Base-by-base conservation (phyloP, 2,888 invertebrate species). In the Pachycephus smyrnensis region DNA sequence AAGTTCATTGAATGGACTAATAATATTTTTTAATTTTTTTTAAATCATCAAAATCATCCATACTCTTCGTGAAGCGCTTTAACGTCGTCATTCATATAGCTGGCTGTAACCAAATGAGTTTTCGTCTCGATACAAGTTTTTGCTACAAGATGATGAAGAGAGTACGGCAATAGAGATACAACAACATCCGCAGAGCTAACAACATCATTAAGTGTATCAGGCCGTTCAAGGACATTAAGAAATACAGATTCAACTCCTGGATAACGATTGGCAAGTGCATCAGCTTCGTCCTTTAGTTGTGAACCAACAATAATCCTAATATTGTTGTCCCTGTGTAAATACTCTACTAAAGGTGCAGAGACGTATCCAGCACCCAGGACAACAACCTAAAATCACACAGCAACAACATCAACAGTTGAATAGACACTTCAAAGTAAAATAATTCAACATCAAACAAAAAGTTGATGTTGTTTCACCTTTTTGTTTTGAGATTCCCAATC, bases 321-420 rank as follows among this genome's bases (percentile, higher is more conserved):
- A 81, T 95, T 95, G 82, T 95, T 94, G 88, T 98, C 97, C 76
- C 97, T 94, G 78, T 97, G 94, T 37, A 99, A 93, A 92, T 99
- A 99, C 90, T 99, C 99, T 0, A 99, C 97, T 1, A 99, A 94
- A 0, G 99, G 99, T 0, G 96, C 96, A 0, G 98, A 96, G 0
- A 99, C 99, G 89, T 97, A 95, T 0, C 99, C 99, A 68, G 99
- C 98, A 0, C 99, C 99, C 15, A 99, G 93, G 3, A 99, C 96
- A 12, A 99, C 94, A 0, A 98, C 96, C 77, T 95, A 73, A 77
- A 77, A 40, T 23, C 40, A 99, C 0, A 96, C 96, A 0, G 98
- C 96, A 0, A 99, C 99, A 88, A 97, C 95, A 0, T 99, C 99
- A 68, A 99, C 98, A 0, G 99, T 99, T 15, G 99, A 93, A 3